Evolutionary conservation across 2,888 invertebrate genomes (phyloP).

Genomic region (Caenorhabditis angaria): DNA sequence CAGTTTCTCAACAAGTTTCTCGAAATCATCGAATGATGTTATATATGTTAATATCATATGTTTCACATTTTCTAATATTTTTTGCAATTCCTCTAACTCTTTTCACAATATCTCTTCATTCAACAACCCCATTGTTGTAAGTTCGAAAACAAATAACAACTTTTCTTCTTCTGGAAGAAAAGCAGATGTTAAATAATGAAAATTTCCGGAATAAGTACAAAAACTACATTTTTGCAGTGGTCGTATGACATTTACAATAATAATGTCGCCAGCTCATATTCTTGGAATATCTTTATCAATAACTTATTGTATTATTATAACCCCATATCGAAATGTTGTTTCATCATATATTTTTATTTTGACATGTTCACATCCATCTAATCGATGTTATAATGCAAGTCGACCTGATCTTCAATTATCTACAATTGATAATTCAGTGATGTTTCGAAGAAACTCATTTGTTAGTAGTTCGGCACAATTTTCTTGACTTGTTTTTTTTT

Average conservation of each 20-base stretch:
- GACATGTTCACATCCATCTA: conserved; percentile 12
- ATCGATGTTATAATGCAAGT: conserved; percentile 7
- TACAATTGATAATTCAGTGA: conserved; percentile 10
- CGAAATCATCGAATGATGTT: conserved; percentile 41
- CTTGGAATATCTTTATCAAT: conserved; percentile 28
- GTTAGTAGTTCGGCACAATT: background rate
- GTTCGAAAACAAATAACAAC: conserved; percentile 45
- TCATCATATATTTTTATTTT: conserved; percentile 9
- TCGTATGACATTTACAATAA: conserved; percentile 13
- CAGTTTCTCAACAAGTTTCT: background rate
- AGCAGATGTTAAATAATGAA: conserved; percentile 61
- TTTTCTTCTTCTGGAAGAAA: conserved; percentile 67
- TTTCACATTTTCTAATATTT: conserved; percentile 27
- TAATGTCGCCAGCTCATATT: conserved; percentile 31
- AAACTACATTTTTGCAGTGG: conserved; percentile 18
- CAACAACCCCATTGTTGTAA: conserved; percentile 22
- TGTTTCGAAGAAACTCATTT: background rate
- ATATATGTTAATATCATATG: conserved; percentile 30
- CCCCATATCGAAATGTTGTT: conserved; percentile 29
- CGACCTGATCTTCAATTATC: conserved; percentile 7
- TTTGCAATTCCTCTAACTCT: conserved; percentile 24
- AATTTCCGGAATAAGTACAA: background rate
- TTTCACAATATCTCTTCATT: conserved; percentile 20
- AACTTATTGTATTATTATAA: conserved; percentile 33
- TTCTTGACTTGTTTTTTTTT: background rate